These are phyloP conservation scores for Holothuria glaberrima DNA, from an alignment of 35 echinoderm and acorn worm species.

Conservation along the genomic window DNA sequence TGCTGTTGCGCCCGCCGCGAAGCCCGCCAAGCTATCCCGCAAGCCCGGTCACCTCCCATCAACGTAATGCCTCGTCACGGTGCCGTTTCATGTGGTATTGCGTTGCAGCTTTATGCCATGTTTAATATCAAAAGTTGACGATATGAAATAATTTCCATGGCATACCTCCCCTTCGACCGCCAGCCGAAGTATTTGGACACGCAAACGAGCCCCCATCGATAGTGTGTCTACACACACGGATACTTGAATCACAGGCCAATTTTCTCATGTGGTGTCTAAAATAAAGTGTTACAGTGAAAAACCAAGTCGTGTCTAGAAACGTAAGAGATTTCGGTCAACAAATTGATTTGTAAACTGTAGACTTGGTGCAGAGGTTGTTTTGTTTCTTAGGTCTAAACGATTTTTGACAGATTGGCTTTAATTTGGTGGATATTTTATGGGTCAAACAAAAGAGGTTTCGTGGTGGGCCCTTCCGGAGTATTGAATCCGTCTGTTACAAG, in stretches of 20 bases:
- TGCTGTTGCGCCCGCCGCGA: slow-evolving; percentile 19
- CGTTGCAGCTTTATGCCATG: slow-evolving; percentile 41
- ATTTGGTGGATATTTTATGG: background rate
- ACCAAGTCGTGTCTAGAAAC: no score
- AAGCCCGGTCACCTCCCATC: slow-evolving; percentile 27
- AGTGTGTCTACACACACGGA: slow-evolving; percentile 31
- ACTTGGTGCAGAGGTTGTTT: no score
- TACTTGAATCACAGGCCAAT: slow-evolving; percentile 2
- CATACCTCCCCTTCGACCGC: slow-evolving; percentile 36
- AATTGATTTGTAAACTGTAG: background rate
- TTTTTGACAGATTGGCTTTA: slow-evolving; percentile 21
- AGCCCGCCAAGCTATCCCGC: slow-evolving; percentile 23
- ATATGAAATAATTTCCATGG: background rate
- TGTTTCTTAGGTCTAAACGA: slow-evolving; percentile 11
- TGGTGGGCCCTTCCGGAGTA: background rate
- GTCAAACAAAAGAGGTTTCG: background rate
- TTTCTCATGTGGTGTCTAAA: slow-evolving; percentile 26
- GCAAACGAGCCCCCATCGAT: slow-evolving; percentile 42
- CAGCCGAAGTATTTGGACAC: slow-evolving; percentile 43
- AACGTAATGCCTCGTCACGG: background rate
- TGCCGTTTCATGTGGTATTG: slow-evolving; percentile 30
- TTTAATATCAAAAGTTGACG: slow-evolving; percentile 34
- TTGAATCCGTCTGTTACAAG: no score
- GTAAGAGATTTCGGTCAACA: slow-evolving; percentile 4
- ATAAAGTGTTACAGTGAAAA: slow-evolving; percentile 6